phyloP scores from a whole-genome alignment of 2,113 vertebrate species.

The Proteles cristata region DNA sequence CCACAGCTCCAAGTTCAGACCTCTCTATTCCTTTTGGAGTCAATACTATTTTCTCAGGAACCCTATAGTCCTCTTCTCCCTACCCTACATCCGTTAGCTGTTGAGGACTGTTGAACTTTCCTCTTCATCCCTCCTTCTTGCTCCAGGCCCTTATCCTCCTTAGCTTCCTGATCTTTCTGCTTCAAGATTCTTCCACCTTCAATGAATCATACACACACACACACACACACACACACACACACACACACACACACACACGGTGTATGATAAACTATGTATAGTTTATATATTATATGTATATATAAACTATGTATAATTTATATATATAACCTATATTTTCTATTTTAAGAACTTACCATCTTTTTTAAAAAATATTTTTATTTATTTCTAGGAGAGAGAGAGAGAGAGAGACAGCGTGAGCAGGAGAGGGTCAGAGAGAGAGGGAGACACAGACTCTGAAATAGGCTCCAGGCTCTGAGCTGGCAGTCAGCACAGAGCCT shows the following conservation, averaged over 20 bases:
- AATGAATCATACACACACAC: no score
- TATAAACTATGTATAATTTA: not conserved
- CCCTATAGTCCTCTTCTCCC: not conserved
- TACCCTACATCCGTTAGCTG: not conserved
- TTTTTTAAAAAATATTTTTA: not conserved
- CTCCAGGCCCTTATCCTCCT: not conserved
- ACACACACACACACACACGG: not conserved
- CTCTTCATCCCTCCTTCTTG: not conserved
- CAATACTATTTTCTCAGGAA: not conserved
- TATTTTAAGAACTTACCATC: conserved; percentile 22
- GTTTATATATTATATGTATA: not conserved
- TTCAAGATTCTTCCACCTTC: no score
- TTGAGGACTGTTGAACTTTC: not conserved
- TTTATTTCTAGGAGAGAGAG: no score
- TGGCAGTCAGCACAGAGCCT: no score
- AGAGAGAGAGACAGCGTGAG: no score
- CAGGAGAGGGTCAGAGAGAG: no score
- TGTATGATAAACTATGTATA: not conserved
- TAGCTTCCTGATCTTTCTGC: no score
- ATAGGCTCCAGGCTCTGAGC: no score
- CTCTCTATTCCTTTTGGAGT: not conserved
- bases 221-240: no score
- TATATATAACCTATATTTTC: not conserved
- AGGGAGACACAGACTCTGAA: no score
- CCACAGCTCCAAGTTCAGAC: not conserved